Evolutionary conservation across 1,140 invertebrate genomes (phyloP).

Genomic region (Asobara japonica): DNA sequence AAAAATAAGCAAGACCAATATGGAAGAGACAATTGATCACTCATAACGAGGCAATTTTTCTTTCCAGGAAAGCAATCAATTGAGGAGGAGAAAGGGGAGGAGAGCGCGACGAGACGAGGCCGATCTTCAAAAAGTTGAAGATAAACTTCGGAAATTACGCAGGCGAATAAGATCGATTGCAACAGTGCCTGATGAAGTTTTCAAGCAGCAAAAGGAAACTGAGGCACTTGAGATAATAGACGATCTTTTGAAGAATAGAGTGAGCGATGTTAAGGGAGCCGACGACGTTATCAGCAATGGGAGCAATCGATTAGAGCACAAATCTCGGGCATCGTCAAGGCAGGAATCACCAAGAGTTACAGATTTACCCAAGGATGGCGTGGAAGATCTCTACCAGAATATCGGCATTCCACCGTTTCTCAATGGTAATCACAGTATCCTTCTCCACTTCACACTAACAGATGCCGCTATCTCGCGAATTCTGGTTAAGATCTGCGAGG

Average conservation of each 20-base stretch:
- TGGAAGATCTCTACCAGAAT: slow-evolving; percentile 5
- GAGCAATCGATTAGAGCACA: not conserved
- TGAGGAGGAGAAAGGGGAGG: not conserved
- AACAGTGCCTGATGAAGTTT: not conserved
- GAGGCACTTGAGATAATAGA: slow-evolving; percentile 22
- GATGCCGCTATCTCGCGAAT: not conserved
- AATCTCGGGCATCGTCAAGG: slow-evolving; percentile 19
- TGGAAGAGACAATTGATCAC: not conserved
- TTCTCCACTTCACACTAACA: not conserved
- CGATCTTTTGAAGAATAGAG: not conserved
- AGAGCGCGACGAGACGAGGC: not conserved
- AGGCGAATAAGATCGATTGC: slow-evolving; percentile 11
- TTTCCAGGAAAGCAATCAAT: not conserved
- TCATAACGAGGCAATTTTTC: not conserved
- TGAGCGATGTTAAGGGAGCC: not conserved
- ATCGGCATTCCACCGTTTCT: not conserved
- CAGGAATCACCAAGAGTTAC: not conserved
- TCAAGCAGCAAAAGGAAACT: not conserved
- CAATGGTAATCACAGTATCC: not conserved
- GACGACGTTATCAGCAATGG: not conserved
- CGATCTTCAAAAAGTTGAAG: not conserved
- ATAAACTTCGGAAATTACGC: slow-evolving; percentile 15
- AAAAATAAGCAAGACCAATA: not conserved
- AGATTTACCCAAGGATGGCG: not conserved
- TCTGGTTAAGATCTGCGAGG: too few species aligned